Conservation (phyloP, 64 coral and sea anemone species). For the Cladopsammia gracilis region DNA sequence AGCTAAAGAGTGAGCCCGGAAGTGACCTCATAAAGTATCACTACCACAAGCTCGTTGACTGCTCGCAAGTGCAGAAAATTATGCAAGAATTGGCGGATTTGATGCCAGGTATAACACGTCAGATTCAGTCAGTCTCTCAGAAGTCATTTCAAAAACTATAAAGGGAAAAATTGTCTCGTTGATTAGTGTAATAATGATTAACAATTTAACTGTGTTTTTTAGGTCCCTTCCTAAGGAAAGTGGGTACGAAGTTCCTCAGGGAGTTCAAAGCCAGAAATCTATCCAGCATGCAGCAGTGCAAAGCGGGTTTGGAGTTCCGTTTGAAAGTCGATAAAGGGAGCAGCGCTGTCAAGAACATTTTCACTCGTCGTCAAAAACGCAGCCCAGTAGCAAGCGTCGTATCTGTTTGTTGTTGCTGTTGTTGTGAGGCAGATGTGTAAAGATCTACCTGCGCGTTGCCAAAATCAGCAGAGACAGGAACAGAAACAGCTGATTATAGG, state of each 20-base stretch:
- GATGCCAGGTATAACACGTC: neutral
- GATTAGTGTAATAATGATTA: too few relatives aligned
- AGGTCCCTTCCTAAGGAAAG: neutral
- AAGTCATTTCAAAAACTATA: neutral
- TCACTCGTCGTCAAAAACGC: too few relatives aligned
- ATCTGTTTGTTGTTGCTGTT: too few relatives aligned
- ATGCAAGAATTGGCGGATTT: neutral
- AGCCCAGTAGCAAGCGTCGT: too few relatives aligned
- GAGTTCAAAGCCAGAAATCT: neutral
- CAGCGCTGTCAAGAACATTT: neutral
- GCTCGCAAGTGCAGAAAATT: neutral
- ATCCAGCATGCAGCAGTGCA: neutral
- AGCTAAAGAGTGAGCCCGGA: neutral
- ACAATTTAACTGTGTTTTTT: neutral
- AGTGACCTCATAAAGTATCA: neutral
- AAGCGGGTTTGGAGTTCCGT: neutral
- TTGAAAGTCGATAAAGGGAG: neutral
- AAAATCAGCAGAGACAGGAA: too few relatives aligned
- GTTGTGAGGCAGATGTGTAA: too few relatives aligned
- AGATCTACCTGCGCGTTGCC: too few relatives aligned
- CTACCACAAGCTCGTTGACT: constrained; percentile 31
- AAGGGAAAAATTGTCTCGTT: neutral
- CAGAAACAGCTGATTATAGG: too few relatives aligned
- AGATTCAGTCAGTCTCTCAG: neutral
- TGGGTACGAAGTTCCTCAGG: neutral